phyloP scores from a whole-genome alignment of 2,113 vertebrate species.

The Spea multiplicata region DNA sequence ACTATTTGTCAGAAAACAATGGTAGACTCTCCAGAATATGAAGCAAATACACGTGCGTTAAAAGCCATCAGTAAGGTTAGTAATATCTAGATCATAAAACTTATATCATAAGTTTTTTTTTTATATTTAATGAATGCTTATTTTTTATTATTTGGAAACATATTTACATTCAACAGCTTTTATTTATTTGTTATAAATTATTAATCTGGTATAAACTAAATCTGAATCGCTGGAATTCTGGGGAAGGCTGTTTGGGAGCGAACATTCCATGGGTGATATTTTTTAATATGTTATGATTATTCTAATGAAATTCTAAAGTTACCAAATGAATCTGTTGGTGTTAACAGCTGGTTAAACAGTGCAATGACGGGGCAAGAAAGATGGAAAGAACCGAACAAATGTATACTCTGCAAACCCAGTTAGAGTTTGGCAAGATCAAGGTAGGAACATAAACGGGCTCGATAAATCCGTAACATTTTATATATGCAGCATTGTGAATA shows the following conservation, averaged over 20 bases:
- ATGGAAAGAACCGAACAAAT: constrained; percentile 96
- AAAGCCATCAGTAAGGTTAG: constrained; percentile 92
- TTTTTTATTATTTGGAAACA: too few relatives aligned
- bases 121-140: too few relatives aligned
- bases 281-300: neutral
- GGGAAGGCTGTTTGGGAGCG: neutral
- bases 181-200: too few relatives aligned
- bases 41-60: constrained; percentile 76
- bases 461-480: too few relatives aligned
- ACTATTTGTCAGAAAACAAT: constrained; percentile 88
- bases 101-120: too few relatives aligned
- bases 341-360: constrained; percentile 80
- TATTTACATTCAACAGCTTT: too few relatives aligned
- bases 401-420: constrained; percentile 89
- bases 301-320: too few relatives aligned
- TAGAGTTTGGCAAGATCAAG: constrained; percentile 95
- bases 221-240: neutral
- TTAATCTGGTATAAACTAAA: neutral
- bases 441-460: constrained; percentile 55
- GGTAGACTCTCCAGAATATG: constrained; percentile 61
- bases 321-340: too few relatives aligned
- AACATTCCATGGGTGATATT: neutral
- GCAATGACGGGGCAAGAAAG: constrained; percentile 84
- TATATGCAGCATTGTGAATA: too few relatives aligned
- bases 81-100: neutral